Evolutionary conservation across 2,888 invertebrate species (phyloP), one percentile per base, ranked within the genome.

Genomic region (Scaptomyza flava): DNA sequence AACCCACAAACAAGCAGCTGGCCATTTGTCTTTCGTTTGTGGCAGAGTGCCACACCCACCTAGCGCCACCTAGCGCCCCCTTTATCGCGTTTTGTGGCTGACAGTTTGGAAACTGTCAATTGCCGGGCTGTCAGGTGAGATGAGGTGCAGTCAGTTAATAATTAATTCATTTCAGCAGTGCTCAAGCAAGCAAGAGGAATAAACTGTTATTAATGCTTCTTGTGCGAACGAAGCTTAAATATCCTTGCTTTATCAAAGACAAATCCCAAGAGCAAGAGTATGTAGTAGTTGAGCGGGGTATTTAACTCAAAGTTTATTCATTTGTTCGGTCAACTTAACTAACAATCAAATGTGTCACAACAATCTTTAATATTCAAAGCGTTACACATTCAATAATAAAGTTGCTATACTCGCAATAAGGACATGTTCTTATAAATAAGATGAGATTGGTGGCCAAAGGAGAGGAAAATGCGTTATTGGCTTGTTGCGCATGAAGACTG

Each of bases 91-190:
- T 30, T 53, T 54, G 58, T 33, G 45, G 52, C 38, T 52, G 68
- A 46, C 63, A 64, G 54, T 67, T 72, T 67, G 56, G 33, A 36
- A 66, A 43, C 61, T 67, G 74, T 59, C 64, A 63, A 17, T 68
- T 63, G 59, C 59, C 63, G 34, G 67, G 61, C 54, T 73, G 63
- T 52, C 66, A 72, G 72, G 42, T 59, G n/a, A 68, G 72, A 42
- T 59, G 23, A 67, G 20, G 43, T 50, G 36, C 36, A 51, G 56
- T 41, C 48, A 42, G 57, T 72, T 67, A 72, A 68, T 68, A 75
- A 72, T 63, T 81, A 82, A 81, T 81, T 85, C 68, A 77, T 70
- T 81, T 69, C 54, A 47, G 33, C 43, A 9, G 33, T 11, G 17
- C 17, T 30, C 52, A 48, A 41, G 14, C 31, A 42, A 27, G 47